Evolutionary conservation across 2,888 invertebrate species (phyloP).

Genomic region (Catotricha subobsoleta): DNA sequence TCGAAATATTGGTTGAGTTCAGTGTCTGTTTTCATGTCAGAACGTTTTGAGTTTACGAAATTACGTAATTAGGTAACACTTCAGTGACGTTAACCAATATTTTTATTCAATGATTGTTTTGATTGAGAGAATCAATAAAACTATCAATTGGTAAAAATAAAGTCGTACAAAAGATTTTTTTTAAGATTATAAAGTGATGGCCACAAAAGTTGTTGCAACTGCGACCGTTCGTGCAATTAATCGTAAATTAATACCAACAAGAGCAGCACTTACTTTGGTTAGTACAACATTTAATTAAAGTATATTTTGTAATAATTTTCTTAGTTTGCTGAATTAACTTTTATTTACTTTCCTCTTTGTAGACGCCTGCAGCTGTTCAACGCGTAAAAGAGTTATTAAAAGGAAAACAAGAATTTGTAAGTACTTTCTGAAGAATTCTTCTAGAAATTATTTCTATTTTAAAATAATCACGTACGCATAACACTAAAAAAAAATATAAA

Average conservation of each 20-base stretch:
- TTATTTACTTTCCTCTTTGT: slow-evolving; percentile 19
- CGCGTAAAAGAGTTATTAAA: slow-evolving; percentile 66
- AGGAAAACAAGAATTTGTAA: slow-evolving; percentile 45
- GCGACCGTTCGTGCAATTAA: slow-evolving; percentile 79
- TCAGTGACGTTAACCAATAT: no score
- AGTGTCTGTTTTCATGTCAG: no score
- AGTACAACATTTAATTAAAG: slow-evolving; percentile 22
- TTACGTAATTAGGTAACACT: no score
- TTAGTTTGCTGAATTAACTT: slow-evolving; percentile 9
- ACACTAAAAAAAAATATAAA: neutral
- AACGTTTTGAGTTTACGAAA: no score
- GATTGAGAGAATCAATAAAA: no score
- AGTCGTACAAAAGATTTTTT: no score
- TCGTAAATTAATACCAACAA: slow-evolving; percentile 55
- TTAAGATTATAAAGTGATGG: no score
- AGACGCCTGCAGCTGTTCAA: slow-evolving; percentile 66
- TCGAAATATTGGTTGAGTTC: no score
- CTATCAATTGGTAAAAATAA: no score
- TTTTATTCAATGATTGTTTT: no score
- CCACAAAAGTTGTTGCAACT: slow-evolving; percentile 61
- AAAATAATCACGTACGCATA: neutral
- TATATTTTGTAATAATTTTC: slow-evolving; percentile 11
- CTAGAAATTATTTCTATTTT: neutral
- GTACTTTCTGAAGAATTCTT: slow-evolving; percentile 19
- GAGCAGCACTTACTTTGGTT: slow-evolving; percentile 64